phyloP scores from a whole-genome alignment of 2,888 invertebrate genomes.

The Pocota personata region DNA sequence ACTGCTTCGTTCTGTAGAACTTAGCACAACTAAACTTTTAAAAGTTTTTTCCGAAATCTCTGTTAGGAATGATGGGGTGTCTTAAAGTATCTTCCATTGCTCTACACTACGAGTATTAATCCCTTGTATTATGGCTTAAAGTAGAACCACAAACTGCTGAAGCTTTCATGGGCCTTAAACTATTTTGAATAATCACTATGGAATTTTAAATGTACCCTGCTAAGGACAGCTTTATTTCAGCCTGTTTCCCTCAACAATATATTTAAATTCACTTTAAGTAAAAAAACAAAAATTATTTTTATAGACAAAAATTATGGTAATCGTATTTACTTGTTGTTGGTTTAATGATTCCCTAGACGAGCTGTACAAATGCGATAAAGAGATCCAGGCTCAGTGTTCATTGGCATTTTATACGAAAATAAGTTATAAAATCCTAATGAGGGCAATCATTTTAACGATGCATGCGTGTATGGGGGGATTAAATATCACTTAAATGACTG shows the following conservation, averaged over 20 bases:
- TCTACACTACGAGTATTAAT: too few species aligned
- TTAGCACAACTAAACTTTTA: too few species aligned
- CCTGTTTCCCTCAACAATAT: not conserved
- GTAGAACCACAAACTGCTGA: too few species aligned
- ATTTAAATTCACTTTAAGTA: not conserved
- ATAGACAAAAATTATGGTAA: slow-evolving; percentile 62
- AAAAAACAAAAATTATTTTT: slow-evolving; percentile 37
- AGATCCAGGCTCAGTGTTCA: slow-evolving; percentile 39
- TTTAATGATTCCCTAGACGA: slow-evolving; percentile 53
- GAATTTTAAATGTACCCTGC: too few species aligned
- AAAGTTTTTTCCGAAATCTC: too few species aligned
- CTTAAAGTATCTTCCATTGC: too few species aligned
- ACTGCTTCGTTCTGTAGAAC: too few species aligned
- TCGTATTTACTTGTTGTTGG: slow-evolving; percentile 51
- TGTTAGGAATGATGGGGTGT: too few species aligned
- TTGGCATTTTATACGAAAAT: slow-evolving; percentile 47
- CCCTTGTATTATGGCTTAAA: too few species aligned
- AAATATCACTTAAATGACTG: slow-evolving; percentile 46
- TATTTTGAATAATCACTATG: too few species aligned
- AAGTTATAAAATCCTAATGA: slow-evolving; percentile 65
- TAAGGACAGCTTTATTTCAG: too few species aligned
- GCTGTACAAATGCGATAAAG: slow-evolving; percentile 70
- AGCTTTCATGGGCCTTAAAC: too few species aligned
- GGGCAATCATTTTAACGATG: slow-evolving; percentile 65
- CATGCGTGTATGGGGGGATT: slow-evolving; percentile 39